These are phyloP conservation scores for Hippocampus kuda DNA, from an alignment of 2,797 vertebrate genomes.

Conservation along the genomic window DNA sequence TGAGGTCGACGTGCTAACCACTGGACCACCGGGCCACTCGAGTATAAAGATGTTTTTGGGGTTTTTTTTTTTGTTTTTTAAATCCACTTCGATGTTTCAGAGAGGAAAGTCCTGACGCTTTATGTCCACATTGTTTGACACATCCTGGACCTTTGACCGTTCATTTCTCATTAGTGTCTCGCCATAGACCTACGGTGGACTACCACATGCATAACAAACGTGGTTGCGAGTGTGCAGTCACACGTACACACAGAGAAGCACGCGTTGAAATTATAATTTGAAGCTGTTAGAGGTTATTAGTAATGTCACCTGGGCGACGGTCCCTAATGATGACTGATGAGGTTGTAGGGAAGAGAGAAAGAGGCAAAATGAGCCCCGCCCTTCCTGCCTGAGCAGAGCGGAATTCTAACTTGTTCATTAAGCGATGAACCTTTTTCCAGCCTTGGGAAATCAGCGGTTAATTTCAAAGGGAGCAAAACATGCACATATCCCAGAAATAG, in stretches of 20 bases:
- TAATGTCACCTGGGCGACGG: slow-evolving; percentile 15
- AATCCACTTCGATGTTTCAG: too few species aligned
- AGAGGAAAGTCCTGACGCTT: not conserved
- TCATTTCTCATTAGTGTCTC: not conserved
- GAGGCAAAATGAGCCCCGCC: slow-evolving; percentile 7
- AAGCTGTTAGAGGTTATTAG: slow-evolving; percentile 24
- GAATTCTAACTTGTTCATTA: slow-evolving; percentile 49
- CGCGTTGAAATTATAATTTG: slow-evolving; percentile 9
- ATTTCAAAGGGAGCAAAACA: slow-evolving; percentile 17
- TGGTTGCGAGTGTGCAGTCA: not conserved
- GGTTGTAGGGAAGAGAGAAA: slow-evolving; percentile 1
- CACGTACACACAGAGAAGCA: not conserved
- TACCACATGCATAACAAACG: not conserved
- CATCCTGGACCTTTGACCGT: not conserved
- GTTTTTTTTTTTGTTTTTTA: too few species aligned
- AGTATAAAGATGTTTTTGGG: too few species aligned
- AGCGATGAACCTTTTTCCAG: slow-evolving; percentile 14
- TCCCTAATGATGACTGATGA: slow-evolving; percentile 21
- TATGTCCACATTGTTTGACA: not conserved
- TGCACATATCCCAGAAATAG: slow-evolving; percentile 8
- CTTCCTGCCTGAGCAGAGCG: slow-evolving; percentile 11
- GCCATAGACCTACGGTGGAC: not conserved
- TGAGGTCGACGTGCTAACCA: too few species aligned
- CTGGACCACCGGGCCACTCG: too few species aligned
- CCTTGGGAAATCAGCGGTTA: slow-evolving; percentile 35